phyloP scores from a whole-genome alignment of 2,888 invertebrate genomes.

The Halocaridina rubra region DNA sequence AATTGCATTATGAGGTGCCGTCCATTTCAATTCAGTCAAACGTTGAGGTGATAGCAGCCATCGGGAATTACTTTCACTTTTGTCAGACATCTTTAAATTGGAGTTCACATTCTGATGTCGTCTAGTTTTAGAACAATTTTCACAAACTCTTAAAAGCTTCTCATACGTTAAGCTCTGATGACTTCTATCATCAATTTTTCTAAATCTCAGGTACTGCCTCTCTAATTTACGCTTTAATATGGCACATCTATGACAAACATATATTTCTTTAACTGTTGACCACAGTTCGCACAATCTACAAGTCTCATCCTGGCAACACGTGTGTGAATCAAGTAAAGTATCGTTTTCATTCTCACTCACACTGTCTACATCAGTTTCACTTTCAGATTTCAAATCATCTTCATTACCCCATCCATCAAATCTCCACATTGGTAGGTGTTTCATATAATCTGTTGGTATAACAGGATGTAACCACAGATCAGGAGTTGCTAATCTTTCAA shows the following conservation, averaged over 20 bases:
- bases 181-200: conserved; percentile 11
- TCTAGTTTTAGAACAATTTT: conserved; percentile 43
- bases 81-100: neutral
- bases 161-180: conserved; percentile 41
- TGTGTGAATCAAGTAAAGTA: conserved; percentile 39
- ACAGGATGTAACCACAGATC: conserved; percentile 70
- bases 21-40: conserved; percentile 48
- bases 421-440: conserved; percentile 70
- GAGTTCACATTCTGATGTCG: conserved; percentile 7
- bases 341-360: conserved; percentile 56
- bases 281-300: conserved; percentile 52
- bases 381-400: conserved; percentile 52
- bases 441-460: conserved; percentile 70
- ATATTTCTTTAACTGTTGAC: conserved; percentile 55
- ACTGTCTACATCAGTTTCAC: conserved; percentile 58
- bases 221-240: conserved; percentile 50
- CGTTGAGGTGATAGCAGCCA: conserved; percentile 52
- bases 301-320: conserved; percentile 46
- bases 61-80: conserved; percentile 3
- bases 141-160: conserved; percentile 47
- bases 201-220: conserved; percentile 40
- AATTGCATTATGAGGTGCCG: conserved; percentile 47
- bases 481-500: conserved; percentile 69
- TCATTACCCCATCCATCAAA: conserved; percentile 65
- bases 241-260: conserved; percentile 55